Evolutionary conservation across 2,888 invertebrate species (phyloP), one percentile per base, ranked within the genome.

Genomic region (Acronicta alni): DNA sequence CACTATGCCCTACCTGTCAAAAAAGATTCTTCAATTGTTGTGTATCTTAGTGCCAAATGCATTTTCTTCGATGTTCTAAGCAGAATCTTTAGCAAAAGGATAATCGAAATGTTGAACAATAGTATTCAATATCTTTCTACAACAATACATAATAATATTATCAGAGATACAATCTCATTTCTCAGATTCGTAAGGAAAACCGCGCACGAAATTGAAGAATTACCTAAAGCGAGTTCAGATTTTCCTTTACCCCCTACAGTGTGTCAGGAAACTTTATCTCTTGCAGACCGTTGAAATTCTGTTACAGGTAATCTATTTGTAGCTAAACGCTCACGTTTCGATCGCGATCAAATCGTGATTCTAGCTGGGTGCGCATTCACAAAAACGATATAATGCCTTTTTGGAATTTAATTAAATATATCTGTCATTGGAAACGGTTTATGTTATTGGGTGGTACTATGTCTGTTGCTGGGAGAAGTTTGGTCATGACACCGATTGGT

Each of bases 271-370:
- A 58, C 32, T 43, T 57, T 23, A 63, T 53, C 30, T 52, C 10
- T 57, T 72, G 74, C 73, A 80, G 71, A 84, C 82, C 83, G 85
- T 89, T 82, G 81, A 86, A 86, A 76, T 67, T 57, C 56, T 60
- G 48, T 74, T 77, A 78, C 83, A 83, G 83, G 78, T 83, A 80
- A 76, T 82, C 80, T 84, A 83, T 84, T 83, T 81, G 79, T 81
- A 72, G 62, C 44, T 45, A 52, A 72, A 75, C 70, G 72, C 77
- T 72, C 77, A 78, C 85, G 86, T 85, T 84, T 77, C 79, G 79
- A 57, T 83, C 80, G 78, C 81, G 81, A 61, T 82, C 77, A 49
- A 71, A 75, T 81, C 80, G 80, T 77, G 82, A 81, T 69, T 72
- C 70, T 54, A 67, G 71, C 72, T 65, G 67, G 69, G 58, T 72